Conservation (phyloP, 35 echinoderm and acorn worm genomes). For the Heliocidaris erythrogramma region DNA sequence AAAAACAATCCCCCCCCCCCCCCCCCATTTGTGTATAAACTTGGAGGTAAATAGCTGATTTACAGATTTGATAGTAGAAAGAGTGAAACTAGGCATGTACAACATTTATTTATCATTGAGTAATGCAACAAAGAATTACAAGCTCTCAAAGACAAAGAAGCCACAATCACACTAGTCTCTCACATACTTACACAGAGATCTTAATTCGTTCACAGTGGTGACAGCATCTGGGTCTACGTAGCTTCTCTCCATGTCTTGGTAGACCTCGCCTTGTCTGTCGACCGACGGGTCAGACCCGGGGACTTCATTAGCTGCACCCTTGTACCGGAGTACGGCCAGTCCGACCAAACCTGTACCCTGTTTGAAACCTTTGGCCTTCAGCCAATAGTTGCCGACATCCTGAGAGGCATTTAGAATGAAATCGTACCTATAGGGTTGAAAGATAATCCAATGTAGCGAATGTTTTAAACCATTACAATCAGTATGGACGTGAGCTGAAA, state of each 20-base stretch:
- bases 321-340: not conserved
- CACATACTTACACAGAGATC: not conserved
- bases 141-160: too few relatives aligned
- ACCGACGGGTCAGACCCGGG: not conserved
- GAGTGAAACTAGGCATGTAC: too few relatives aligned
- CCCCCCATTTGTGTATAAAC: too few relatives aligned
- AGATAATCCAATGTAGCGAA: not conserved
- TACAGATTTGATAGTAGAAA: too few relatives aligned
- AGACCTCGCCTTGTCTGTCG: not conserved
- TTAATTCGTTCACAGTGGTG: not conserved
- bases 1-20: too few relatives aligned
- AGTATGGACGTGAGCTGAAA: too few relatives aligned
- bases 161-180: too few relatives aligned
- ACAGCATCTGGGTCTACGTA: not conserved
- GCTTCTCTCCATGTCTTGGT: not conserved
- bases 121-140: too few relatives aligned
- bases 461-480: too few relatives aligned
- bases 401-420: conserved; percentile 63
- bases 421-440: conserved; percentile 49
- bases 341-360: not conserved
- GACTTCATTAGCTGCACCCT: not conserved
- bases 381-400: conserved; percentile 73
- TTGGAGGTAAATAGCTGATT: too few relatives aligned
- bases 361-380: conserved; percentile 64
- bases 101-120: too few relatives aligned